These are phyloP conservation scores for Berghia stephanieae DNA, from an alignment of 1,140 invertebrate species.

Conservation along the genomic window DNA sequence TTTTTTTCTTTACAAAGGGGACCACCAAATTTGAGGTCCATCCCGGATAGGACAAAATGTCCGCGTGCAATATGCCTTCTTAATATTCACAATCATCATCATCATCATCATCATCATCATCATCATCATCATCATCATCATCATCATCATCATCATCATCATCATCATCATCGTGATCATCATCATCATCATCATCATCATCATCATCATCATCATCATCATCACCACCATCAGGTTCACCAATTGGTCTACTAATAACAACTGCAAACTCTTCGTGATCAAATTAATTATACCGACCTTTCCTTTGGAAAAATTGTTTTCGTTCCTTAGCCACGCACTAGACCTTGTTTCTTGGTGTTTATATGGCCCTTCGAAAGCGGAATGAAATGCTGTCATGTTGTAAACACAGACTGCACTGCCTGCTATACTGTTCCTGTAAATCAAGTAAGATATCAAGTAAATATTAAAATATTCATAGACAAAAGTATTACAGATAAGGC, in stretches of 20 bases:
- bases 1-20: too few relatives aligned
- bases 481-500: neutral
- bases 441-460: too few relatives aligned
- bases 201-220: conserved; percentile 8
- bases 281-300: conserved; percentile 37
- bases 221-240: neutral
- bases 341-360: conserved; percentile 58
- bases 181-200: too few relatives aligned
- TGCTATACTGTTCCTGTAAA: conserved; percentile 59
- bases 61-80: too few relatives aligned
- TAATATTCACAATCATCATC: neutral
- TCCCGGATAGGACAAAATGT: too few relatives aligned
- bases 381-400: conserved; percentile 55
- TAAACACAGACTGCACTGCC: conserved; percentile 64
- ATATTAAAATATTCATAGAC: neutral
- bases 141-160: conserved; percentile 1
- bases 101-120: neutral
- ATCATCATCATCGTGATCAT: too few relatives aligned
- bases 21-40: too few relatives aligned
- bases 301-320: conserved; percentile 41
- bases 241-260: too few relatives aligned
- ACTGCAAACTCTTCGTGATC: too few relatives aligned
- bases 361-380: conserved; percentile 58
- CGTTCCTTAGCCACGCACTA: conserved; percentile 68
- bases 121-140: conserved; percentile 8